Evolutionary conservation across 2,113 vertebrate species (phyloP), one percentile per base, ranked within the genome.

Genomic region (Brachypodius melanocephalos): DNA sequence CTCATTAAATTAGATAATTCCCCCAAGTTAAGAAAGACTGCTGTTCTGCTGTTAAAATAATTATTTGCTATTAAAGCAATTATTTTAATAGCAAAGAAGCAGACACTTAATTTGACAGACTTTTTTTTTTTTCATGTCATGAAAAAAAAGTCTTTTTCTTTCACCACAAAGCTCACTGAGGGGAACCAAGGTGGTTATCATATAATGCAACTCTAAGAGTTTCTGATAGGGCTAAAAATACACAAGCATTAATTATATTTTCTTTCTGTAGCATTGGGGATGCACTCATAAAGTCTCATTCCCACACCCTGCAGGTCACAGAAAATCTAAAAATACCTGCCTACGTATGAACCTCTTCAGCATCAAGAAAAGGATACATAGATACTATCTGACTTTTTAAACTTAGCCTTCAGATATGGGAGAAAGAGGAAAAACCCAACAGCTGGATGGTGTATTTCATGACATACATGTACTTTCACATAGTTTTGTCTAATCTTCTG

Each of bases 61-160:
- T 97, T 97, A 97, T 97, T 95, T 97, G 96, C 95, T 94, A 95
- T 96, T 97, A 95, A 97, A 93, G 84, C 96, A 97, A 96, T 97
- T 97, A 96, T 95, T 97, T 85, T 91, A 96, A 96, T 93, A 97
- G 94, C 89, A 89, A 91, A 92, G 94, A 75, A 92, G 86, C 89
- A 92, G 96, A 89, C 77, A 87, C 58, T 92, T 83, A 95, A 95
- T 95, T 92, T 96, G 77, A 82, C 14, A 80, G 38, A 17, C 3
- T 66, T 75, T 90, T 92, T 95, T 51, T 58, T 84, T 85, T 89
- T 74, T 2, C 12, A 5, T 91, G 16, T 58, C 5, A 83, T 26
- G 4, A 7, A 40, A 66, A 68, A 75, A 71, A 31, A 14, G 22
- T 29, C 40, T 59, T 80, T 62, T 24, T 84, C 61, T 78, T 82